A percentile compares a stretch with the other conserved stretches of the same genome.
phyloP scores from a whole-genome alignment of 2,888 invertebrate genomes.

The Quadroppia sp. region DNA sequence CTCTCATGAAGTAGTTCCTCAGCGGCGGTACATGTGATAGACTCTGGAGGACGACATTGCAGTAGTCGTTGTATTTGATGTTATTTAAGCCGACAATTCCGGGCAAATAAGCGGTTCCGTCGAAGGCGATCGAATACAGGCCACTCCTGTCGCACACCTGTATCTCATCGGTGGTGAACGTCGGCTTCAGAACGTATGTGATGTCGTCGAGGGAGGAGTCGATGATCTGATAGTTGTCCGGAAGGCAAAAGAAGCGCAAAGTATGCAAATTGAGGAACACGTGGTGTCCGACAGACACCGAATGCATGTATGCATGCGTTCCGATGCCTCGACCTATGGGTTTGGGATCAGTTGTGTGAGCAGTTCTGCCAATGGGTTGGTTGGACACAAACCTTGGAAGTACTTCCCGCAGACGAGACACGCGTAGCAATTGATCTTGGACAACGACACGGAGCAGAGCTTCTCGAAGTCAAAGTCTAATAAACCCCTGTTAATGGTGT shows the following conservation, averaged over 20 bases:
- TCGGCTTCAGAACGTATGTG: constrained; percentile 89
- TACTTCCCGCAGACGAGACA: constrained; percentile 99
- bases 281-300: constrained; percentile 95
- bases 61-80: constrained; percentile 99
- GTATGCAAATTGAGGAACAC: constrained; percentile 96
- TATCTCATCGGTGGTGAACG: constrained; percentile 80
- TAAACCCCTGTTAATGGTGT: constrained; percentile 93
- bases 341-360: neutral
- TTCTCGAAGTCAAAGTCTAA: constrained; percentile 99
- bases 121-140: constrained; percentile 88
- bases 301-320: constrained; percentile 98
- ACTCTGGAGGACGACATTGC: constrained; percentile 94
- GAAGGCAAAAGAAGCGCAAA: constrained; percentile 94
- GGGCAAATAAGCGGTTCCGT: constrained; percentile 92
- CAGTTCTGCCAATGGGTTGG: neutral
- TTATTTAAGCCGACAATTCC: constrained; percentile 98
- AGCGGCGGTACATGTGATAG: constrained; percentile 90
- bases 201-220: constrained; percentile 80
- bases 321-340: constrained; percentile 77
- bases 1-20: constrained; percentile 88
- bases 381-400: constrained; percentile 61
- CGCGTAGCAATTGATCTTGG: constrained; percentile 98
- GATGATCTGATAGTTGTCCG: constrained; percentile 98
- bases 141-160: constrained; percentile 70
- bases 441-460: constrained; percentile 92